Percentiles rank a stretch among this genome's conserved stretches.
phyloP scores from a whole-genome alignment of 2,888 invertebrate species.

The Pristionchus mayeri region DNA sequence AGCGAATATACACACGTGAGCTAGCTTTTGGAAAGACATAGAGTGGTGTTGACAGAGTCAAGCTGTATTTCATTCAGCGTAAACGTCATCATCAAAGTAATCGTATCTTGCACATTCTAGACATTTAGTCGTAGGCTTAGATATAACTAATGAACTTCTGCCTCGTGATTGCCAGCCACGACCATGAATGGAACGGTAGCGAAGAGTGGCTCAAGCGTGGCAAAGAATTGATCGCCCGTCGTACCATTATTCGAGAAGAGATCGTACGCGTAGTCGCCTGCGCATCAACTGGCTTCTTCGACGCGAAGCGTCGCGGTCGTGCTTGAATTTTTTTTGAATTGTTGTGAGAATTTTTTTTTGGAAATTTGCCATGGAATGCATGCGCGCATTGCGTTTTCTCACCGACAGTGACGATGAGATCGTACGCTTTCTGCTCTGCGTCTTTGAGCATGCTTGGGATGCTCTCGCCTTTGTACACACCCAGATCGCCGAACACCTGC shows the following conservation, averaged over 20 bases:
- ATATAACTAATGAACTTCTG: neutral
- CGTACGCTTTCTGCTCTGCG: constrained; percentile 82
- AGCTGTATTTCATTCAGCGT: too few relatives aligned
- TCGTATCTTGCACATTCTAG: neutral
- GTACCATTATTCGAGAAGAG: constrained; percentile 86
- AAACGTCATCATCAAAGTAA: too few relatives aligned
- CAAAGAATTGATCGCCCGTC: constrained; percentile 93
- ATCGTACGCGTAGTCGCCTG: too few relatives aligned
- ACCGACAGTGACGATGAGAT: constrained; percentile 75
- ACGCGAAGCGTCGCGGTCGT: too few relatives aligned
- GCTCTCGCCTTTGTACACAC: constrained; percentile 91
- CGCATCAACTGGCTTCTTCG: constrained; percentile 98
- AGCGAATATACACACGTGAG: too few relatives aligned
- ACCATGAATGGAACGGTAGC: constrained; percentile 89
- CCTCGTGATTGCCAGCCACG: constrained; percentile 83
- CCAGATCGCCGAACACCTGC: constrained; percentile 89
- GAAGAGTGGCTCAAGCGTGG: constrained; percentile 90
- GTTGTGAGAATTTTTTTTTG: too few relatives aligned
- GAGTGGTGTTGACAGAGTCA: too few relatives aligned
- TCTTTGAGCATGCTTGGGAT: constrained; percentile 88
- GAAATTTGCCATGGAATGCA: too few relatives aligned
- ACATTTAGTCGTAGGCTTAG: too few relatives aligned
- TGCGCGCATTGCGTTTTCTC: neutral
- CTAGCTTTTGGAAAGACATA: too few relatives aligned
- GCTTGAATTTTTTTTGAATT: constrained; percentile 79